phyloP scores from a whole-genome alignment of 2,113 vertebrate species.

The Genyomyrus donnyi region DNA sequence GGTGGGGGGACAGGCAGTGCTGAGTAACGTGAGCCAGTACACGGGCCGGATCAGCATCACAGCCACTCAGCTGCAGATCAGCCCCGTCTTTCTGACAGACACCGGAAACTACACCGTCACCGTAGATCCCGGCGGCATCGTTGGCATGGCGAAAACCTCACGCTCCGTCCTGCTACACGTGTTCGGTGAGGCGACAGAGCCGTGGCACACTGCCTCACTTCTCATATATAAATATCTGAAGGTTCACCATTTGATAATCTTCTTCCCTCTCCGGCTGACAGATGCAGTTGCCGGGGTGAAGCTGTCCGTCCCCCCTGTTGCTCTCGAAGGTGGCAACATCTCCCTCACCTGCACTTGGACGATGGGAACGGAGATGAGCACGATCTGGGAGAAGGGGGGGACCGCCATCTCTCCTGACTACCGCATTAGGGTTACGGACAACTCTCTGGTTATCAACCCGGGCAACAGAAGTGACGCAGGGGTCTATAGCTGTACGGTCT shows the following conservation, averaged over 20 bases:
- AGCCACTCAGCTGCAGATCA: conserved; percentile 51
- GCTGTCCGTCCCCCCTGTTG: conserved; percentile 44
- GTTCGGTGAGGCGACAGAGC: conserved; percentile 45
- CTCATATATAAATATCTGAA: not conserved
- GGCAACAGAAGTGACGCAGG: conserved; percentile 49
- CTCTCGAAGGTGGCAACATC: conserved; percentile 50
- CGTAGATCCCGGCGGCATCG: conserved; percentile 39
- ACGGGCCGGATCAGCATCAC: conserved; percentile 49
- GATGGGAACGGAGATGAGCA: conserved; percentile 38
- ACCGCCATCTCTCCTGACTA: conserved; percentile 32
- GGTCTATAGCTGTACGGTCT: conserved; percentile 55
- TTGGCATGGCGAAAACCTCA: conserved; percentile 40
- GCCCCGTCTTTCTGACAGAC: conserved; percentile 41
- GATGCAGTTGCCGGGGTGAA: conserved; percentile 46
- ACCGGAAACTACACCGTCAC: conserved; percentile 50
- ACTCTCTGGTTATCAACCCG: conserved; percentile 52
- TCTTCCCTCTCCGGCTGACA: conserved; percentile 17
- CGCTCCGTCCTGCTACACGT: conserved; percentile 46
- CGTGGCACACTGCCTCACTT: not conserved
- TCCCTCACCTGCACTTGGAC: conserved; percentile 53
- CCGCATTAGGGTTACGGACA: conserved; percentile 46
- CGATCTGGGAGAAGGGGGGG: conserved; percentile 53
- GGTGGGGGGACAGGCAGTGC: fast-evolving
- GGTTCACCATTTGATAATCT: not conserved
- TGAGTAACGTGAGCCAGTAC: conserved; percentile 43